Evolutionary conservation across 2,113 vertebrate species (phyloP), one percentile per base, ranked within the genome.

Genomic region (Gobio gobio): DNA sequence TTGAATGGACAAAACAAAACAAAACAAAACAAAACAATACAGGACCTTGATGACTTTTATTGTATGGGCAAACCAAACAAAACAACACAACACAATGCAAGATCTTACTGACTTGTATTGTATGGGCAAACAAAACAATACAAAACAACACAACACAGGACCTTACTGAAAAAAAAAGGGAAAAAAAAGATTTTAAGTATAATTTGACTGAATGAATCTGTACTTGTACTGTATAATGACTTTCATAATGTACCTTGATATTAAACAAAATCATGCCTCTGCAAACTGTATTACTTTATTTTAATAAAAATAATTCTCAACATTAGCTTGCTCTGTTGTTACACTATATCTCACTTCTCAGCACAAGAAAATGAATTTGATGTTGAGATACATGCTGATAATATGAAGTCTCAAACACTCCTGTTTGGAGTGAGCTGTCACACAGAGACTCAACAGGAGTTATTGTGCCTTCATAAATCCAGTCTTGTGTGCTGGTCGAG

Each of bases 391-490:
- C 29, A 10, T 63, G 22, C 58, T 47, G 58, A 47, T 78, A 22
- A 54, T 54, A 33, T 36, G 76, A 40, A 20, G 16, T 36, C 76
- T 78, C 76, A 43, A 22, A 78, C 10, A 14, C 18, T 58, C 14
- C 8, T 3, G 16, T 5, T 63, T 29, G n/a, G 8, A 64, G 78
- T 64, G 29, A 78, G 54, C 78, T 47, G 78, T 80, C 78, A 80
- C n/a, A 26, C 14, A 63, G 59, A 79, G 43, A 40, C 78, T 63
- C 33, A 43, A 16, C 86, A 83, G 66, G 84, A 88, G 51, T 88
- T 83, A 86, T 66, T 40, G 56, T 16, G 43, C 7, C 24, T 63
- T 26, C 76, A 86, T 88, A 86, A 88, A 85, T 85, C 61, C 73
- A 43, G 74, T 54, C 80, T 59, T 78, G 64, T 49, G 73, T 26